Evolutionary conservation across 2,888 invertebrate species (phyloP), one percentile per base, ranked within the genome.

Genomic region (Tyria jacobaeae): DNA sequence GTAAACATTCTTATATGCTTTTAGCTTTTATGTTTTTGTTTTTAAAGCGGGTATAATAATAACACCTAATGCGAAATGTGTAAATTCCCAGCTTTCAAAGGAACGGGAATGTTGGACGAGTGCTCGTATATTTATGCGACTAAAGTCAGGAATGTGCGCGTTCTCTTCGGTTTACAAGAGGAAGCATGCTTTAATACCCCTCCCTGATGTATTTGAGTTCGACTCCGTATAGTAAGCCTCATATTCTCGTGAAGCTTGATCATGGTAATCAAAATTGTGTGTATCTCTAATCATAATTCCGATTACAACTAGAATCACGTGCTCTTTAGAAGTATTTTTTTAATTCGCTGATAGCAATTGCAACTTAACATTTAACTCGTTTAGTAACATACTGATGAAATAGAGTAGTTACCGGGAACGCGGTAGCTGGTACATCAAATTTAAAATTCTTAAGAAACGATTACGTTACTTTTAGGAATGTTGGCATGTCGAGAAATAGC

Each of bases 381-480:
- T 39, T 27, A 37, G 57, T 24, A 49, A 57, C 39, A 17, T 15
- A 31, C 21, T 12, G 31, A 37, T 27, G 53, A 53, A 25, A n/a
- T 41, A 47, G 21, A 59, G 31, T 49, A 44, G 44, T 44, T 44
- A 41, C 35, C 52, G 48, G 44, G 37, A 31, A 49, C 53, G 17
- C 39, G 48, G 53, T 39, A 34, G 53, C 39, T 54, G 54, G 39
- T 60, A 60, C 60, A 60, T 61, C 55, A 51, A 47, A 15, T 47
- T 54, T 54, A 24, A 57, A 52, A 34, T 49, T 61, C 41, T 62
- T 15, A 44, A 35, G 50, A 41, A 58, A 47, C 34, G 48, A 53
- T 58, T 48, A 27, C 53, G 39, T 60, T 48, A 53, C 25, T 35
- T 50, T 51, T 52, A 58, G 44, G 54, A 62, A 67, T 67, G n/a